Base-by-base conservation (phyloP, 92 coral and sea anemone species). In the Hydrozoanthus gracilis region DNA sequence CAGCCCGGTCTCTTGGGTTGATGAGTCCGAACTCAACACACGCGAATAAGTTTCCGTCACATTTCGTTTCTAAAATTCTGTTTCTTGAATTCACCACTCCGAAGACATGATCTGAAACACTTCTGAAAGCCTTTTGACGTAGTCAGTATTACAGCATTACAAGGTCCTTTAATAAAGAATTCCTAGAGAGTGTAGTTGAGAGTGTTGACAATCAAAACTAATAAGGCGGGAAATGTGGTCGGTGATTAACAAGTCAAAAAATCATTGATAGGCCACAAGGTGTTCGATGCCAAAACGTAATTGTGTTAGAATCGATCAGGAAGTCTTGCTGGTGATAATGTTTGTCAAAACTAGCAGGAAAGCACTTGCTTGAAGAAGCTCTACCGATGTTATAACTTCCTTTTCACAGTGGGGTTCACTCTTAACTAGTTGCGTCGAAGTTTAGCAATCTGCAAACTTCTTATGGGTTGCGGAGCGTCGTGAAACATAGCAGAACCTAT, bases 141-240 rank as follows among this genome's bases (percentile, higher is more conserved):
- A 13, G 15, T 64, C 44, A 11, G 71, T 45, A 17, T 17, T 48
- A 47, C 55, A 68, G 66, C 46, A 72, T 15, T 48, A 17, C 4
- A 76, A 49, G 48, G 17, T 65, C 73, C 20, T 80, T 80, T n/a
- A n/a, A n/a, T n/a, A 52, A 49, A 65, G 85, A 64, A 39, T 51
- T 46, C 60, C 51, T 16, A 9, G 74, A 80, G 58, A 18, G 73
- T 66, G 60, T 45, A 65, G 51, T 48, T 64, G 55, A n/a, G 39
- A 2, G 85, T 65, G 74, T 80, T 65, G 85, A 80, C 85, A 58
- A 13, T 47, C 74, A 65, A 62, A 48, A 52, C 8, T 80, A n/a
- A 47, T 80, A 79, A 17, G 60, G 56, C 62, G 35, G 44, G 84
- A 35, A 44, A 79, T 79, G 44, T 48, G 72, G 60, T 48, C 10